Base-by-base conservation (phyloP, 2,113 vertebrate genomes). In the Aphyosemion australe region DNA sequence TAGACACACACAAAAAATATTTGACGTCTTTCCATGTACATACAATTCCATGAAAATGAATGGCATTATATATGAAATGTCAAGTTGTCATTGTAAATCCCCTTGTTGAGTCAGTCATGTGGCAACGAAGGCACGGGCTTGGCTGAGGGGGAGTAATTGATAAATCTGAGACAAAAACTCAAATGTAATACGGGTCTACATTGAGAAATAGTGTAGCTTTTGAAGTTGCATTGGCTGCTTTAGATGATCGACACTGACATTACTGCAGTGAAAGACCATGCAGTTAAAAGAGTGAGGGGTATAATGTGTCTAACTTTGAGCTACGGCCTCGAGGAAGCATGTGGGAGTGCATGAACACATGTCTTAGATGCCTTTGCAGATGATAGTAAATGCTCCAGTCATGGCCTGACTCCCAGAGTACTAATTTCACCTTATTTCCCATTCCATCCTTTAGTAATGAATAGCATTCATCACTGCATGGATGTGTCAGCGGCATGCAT, bases 341-440 rank as follows among this genome's bases (percentile, higher is more conserved):
- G 67, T 84, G 65, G 68, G 80, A 78, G 79, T 77, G 82, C 74
- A 81, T 84, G 76, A 82, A 79, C 65, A 72, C 58, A 76, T 64
- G 59, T 76, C 72, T 83, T 63, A 43, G 59, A 74, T 68, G 46
- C 66, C 43, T 66, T 26, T 10, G 47, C 65, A 71, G 65, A 64
- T 14, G 45, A 67, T 54, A 58, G 58, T 62, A 62, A 61, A 67
- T 68, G 49, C 47, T 56, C 68, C 8, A 62, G 77, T 80, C 74
- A 72, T 65, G 13, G 66, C 76, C 61, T 58, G 54, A 39, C 61
- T 70, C 64, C 58, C 49, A 74, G 67, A 80, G 69, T 48, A 58
- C 78, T 69, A 74, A 81, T 88, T 84, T 70, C 46, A 54, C 80
- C 79, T 72, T 64, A 84, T 84, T 84, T 81, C 73, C 68, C 16